phyloP scores from a whole-genome alignment of 2,113 vertebrate genomes.

The Dolichallabes microphthalmus region DNA sequence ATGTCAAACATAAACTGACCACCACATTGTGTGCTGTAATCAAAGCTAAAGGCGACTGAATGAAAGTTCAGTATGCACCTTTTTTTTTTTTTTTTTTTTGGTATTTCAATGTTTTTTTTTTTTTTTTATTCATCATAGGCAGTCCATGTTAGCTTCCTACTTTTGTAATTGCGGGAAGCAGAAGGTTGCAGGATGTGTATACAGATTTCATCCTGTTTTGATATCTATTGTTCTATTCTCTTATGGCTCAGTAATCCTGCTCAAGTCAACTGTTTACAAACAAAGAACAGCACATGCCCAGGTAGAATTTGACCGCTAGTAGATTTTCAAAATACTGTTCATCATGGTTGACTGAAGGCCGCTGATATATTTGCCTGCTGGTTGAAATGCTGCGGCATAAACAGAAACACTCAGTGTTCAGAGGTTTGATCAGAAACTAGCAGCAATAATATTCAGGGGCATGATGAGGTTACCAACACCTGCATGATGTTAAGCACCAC shows the following conservation, averaged over 20 bases:
- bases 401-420: too few species aligned
- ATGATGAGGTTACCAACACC: not conserved
- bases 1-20: too few species aligned
- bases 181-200: slow-evolving; percentile 6
- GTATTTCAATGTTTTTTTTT: too few species aligned
- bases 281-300: not conserved
- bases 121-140: not conserved
- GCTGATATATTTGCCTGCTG: not conserved
- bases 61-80: too few species aligned
- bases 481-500: not conserved
- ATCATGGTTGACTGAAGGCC: not conserved
- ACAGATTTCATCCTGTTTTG: not conserved
- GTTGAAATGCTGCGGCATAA: not conserved
- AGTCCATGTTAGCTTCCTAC: not conserved
- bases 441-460: not conserved
- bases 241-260: not conserved
- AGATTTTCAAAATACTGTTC: not conserved
- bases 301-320: not conserved
- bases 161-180: not conserved
- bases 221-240: not conserved
- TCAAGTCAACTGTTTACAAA: not conserved
- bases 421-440: not conserved
- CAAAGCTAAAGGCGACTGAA: too few species aligned
- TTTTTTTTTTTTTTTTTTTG: too few species aligned
- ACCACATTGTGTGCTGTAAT: too few species aligned